A percentile compares a stretch with the other conserved stretches of the same genome.
These are phyloP conservation scores for Marisa cornuarietis DNA, from an alignment of 1,140 invertebrate species.

Conservation along the genomic window DNA sequence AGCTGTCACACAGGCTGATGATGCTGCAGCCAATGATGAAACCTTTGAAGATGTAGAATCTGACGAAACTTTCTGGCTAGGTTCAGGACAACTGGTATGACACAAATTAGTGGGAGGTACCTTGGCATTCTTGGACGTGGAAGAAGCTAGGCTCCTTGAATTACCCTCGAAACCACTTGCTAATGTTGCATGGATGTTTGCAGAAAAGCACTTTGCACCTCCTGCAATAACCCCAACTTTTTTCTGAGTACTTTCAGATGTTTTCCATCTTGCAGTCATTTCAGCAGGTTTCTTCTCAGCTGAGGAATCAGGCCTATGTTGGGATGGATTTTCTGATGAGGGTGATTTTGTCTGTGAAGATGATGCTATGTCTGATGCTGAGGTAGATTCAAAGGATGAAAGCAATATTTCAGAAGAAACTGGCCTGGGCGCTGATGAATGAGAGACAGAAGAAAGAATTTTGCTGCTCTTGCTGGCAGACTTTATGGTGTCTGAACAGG, in stretches of 20 bases:
- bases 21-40: too few relatives aligned
- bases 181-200: too few relatives aligned
- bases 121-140: too few relatives aligned
- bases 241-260: neutral
- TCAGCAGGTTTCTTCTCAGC: neutral
- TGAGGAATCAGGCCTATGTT: neutral
- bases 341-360: slow-evolving; percentile 12
- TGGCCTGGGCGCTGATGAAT: slow-evolving; percentile 1
- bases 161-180: too few relatives aligned
- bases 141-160: too few relatives aligned
- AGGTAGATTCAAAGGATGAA: neutral
- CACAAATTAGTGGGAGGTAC: too few relatives aligned
- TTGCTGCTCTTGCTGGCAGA: neutral
- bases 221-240: too few relatives aligned
- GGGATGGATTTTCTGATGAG: neutral
- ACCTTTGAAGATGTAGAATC: too few relatives aligned
- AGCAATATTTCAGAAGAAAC: neutral
- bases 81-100: too few relatives aligned
- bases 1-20: too few relatives aligned
- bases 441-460: neutral
- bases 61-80: too few relatives aligned
- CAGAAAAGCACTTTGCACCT: too few relatives aligned
- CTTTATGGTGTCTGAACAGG: neutral
- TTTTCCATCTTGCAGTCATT: neutral
- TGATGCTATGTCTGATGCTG: neutral